Base-by-base conservation (phyloP, 2,113 vertebrate genomes). In the Erinaceus europaeus region DNA sequence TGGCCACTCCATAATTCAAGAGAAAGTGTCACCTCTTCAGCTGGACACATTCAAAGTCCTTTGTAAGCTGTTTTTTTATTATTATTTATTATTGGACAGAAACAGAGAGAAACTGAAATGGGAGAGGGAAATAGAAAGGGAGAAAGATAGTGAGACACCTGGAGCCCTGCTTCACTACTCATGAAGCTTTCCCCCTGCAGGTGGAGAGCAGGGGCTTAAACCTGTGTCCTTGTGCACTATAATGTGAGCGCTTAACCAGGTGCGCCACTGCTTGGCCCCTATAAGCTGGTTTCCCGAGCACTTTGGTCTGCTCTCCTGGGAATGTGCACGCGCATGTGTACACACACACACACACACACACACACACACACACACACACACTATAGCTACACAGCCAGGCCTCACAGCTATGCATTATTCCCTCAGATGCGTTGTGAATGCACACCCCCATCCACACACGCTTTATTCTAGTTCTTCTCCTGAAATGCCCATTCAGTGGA, bases 311-410 rank as follows among this genome's bases (percentile, higher is more conserved):
- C 69, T 32, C 62, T 76, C 55, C 38, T 52, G 34, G 61, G 74
- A 61, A 23, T 29, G 15, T 0, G 4, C 14, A 38, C 2, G 29
- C 11, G 6, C 8, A 42, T 9, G 5, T 29, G 13, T 0, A 6
- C 0, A 10, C 11, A 0, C 25, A 25, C 7, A 9, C 29, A 23
- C 13, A n/a, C 17, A n/a, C 55, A 36, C 44, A 57, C 61, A 52
- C 38, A 52, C 27, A 48, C n/a, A 36, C 29, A 40, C 3, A 12
- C 52, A 36, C 29, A 48, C 46, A 50, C 68, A 29, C 13, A 8
- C n/a, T 5, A 8, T 0, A 48, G 18, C 59, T 76, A 65, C 1
- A 55, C 0, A 29, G 34, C 36, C 40, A 34, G 34, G 29, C 15
- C 52, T n/a, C 48, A 38, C 9, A 57, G 64, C 59, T 44, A 23